Evolutionary conservation across 2,113 vertebrate species (phyloP).

Genomic region (Micronisus gabar): DNA sequence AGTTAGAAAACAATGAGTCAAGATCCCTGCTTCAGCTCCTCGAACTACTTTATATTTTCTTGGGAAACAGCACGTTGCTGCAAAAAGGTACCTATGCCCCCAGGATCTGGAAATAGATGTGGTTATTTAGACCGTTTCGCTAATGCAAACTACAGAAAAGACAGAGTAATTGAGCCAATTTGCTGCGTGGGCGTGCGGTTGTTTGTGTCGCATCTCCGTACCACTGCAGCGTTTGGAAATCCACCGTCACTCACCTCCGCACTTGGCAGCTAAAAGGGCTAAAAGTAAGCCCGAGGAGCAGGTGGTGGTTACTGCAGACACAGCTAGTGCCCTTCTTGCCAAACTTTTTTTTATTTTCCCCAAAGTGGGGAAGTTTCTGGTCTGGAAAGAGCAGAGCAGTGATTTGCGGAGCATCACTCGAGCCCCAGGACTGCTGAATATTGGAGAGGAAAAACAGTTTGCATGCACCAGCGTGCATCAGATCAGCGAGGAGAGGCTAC

Average conservation of each 20-base stretch:
- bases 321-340: neutral
- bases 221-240: neutral
- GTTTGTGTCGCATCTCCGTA: neutral
- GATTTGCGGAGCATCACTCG: neutral
- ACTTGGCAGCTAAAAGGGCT: neutral
- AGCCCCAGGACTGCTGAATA: neutral
- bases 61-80: neutral
- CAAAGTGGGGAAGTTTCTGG: neutral
- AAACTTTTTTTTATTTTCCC: neutral
- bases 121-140: neutral
- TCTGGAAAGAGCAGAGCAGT: neutral
- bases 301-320: neutral
- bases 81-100: neutral
- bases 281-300: neutral
- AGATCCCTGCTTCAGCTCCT: neutral
- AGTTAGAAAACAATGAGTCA: neutral
- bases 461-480: fast-evolving
- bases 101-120: fast-evolving
- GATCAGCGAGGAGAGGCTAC: fast-evolving
- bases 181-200: neutral
- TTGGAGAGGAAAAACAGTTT: neutral
- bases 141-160: neutral
- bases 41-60: neutral
- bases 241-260: neutral
- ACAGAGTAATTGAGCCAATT: neutral